These are phyloP conservation scores for Eutolmus rufibarbis DNA, from an alignment of 2,888 invertebrate species.

Conservation along the genomic window DNA sequence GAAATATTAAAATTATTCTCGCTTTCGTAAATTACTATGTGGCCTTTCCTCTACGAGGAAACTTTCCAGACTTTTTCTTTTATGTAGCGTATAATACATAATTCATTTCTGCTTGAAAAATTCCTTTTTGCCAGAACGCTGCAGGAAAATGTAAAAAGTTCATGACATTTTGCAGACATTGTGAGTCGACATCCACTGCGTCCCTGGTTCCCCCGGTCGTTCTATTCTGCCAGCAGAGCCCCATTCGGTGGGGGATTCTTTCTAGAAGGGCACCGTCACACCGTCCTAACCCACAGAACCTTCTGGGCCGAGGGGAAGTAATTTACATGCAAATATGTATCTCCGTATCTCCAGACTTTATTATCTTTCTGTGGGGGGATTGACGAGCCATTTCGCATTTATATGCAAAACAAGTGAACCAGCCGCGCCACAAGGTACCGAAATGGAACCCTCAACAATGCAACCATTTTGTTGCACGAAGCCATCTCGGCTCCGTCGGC, in stretches of 20 bases:
- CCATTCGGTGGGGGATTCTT: background rate
- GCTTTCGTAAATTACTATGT: background rate
- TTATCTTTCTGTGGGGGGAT: slow-evolving; percentile 16
- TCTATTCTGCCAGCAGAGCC: background rate
- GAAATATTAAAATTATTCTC: background rate
- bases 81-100: background rate
- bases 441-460: background rate
- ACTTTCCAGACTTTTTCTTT: background rate
- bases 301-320: background rate
- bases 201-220: background rate
- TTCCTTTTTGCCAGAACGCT: background rate
- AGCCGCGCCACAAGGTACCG: background rate
- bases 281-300: background rate
- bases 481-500: background rate
- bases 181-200: background rate
- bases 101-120: background rate
- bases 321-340: slow-evolving; percentile 41
- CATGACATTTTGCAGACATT: background rate
- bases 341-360: slow-evolving; percentile 29
- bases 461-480: background rate
- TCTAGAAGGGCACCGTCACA: background rate
- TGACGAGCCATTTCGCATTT: slow-evolving; percentile 24
- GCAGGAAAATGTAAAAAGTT: background rate
- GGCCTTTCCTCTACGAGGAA: background rate
- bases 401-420: slow-evolving; percentile 28